Evolutionary conservation across 2,888 invertebrate genomes (phyloP).

Genomic region (Pelosia muscerda): DNA sequence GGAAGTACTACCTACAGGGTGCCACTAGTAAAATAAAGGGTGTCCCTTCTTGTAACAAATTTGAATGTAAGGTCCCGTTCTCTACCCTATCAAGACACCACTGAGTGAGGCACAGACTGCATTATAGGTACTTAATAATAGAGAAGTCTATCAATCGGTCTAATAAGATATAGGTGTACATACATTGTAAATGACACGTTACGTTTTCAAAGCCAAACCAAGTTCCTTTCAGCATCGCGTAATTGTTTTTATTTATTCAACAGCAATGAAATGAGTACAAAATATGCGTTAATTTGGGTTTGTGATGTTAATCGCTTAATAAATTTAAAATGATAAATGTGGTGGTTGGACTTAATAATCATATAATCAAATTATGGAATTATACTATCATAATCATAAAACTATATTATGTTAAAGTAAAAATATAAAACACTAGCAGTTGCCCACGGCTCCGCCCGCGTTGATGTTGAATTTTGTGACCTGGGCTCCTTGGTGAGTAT

Average conservation of each 20-base stretch:
- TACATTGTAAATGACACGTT: not conserved
- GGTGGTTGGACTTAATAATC: too few species aligned
- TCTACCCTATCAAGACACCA: not conserved
- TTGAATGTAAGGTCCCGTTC: not conserved
- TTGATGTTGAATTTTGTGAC: too few species aligned
- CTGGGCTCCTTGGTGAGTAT: not conserved
- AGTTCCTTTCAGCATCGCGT: conserved; percentile 18
- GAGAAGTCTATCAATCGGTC: not conserved
- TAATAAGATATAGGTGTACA: not conserved
- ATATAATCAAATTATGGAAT: too few species aligned
- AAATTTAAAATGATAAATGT: conserved; percentile 13
- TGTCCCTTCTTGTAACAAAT: not conserved
- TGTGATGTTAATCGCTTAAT: conserved; percentile 22
- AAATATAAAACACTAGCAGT: not conserved
- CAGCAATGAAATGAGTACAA: conserved; percentile 28
- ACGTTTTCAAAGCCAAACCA: too few species aligned
- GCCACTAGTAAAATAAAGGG: too few species aligned
- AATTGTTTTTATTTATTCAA: conserved; percentile 30
- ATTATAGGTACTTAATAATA: not conserved
- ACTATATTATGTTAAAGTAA: not conserved
- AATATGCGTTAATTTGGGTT: conserved; percentile 23
- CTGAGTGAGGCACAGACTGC: not conserved
- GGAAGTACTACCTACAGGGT: too few species aligned
- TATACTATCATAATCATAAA: too few species aligned
- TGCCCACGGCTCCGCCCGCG: too few species aligned